Percentiles rank a stretch among this genome's conserved stretches.
Conservation (phyloP, 1,140 invertebrate genomes). For the Pentalonia nigronervosa region DNA sequence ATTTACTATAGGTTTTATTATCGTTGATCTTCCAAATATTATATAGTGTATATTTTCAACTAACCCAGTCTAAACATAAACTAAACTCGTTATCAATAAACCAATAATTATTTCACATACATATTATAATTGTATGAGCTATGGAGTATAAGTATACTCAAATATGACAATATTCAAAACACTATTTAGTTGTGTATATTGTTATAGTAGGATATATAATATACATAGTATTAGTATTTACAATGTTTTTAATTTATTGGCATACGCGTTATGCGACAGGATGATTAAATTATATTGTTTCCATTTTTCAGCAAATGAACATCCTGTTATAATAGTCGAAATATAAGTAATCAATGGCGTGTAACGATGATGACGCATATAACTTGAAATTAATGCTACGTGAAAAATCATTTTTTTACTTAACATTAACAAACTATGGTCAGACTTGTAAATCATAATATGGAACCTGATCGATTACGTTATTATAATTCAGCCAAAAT, state of each 20-base stretch:
- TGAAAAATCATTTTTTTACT: not conserved
- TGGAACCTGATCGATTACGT: not conserved
- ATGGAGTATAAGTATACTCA: too few relatives aligned
- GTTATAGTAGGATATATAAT: too few relatives aligned
- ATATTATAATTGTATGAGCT: too few relatives aligned
- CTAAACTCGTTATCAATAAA: too few relatives aligned
- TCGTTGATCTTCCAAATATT: too few relatives aligned
- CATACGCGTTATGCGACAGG: not conserved
- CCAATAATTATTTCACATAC: too few relatives aligned
- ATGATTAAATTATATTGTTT: not conserved
- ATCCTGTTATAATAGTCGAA: not conserved
- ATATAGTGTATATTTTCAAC: too few relatives aligned
- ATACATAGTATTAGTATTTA: not conserved
- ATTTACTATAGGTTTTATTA: too few relatives aligned
- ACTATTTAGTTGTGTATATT: too few relatives aligned
- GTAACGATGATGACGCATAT: not conserved
- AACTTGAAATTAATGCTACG: not conserved
- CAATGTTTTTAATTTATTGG: not conserved
- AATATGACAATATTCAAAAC: too few relatives aligned
- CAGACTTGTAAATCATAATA: not conserved
- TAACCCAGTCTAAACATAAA: too few relatives aligned
- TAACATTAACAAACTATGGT: not conserved
- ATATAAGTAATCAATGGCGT: not conserved
- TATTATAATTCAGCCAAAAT: not conserved
- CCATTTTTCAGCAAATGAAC: not conserved